Evolutionary conservation across 2,797 vertebrate species (phyloP).

Genomic region (Salmo trutta): DNA sequence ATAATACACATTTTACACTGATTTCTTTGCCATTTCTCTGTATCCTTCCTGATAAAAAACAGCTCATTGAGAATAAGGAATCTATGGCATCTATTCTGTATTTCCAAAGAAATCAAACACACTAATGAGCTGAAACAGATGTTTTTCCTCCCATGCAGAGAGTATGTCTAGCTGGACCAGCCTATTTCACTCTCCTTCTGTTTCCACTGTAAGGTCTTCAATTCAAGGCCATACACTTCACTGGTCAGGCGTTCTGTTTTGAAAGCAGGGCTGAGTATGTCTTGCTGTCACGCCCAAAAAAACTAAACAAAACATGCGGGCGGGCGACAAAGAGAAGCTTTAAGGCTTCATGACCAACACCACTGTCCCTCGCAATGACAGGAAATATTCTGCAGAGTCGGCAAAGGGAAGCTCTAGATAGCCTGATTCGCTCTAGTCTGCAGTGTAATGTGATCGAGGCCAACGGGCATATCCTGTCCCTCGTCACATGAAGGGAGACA

Average conservation of each 20-base stretch:
- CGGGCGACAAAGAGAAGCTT: constrained; percentile 26
- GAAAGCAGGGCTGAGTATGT: constrained; percentile 11
- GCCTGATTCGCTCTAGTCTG: constrained; percentile 1
- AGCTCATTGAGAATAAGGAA: constrained; percentile 25
- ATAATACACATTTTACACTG: constrained; percentile 6
- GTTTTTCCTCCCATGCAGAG: constrained; percentile 35
- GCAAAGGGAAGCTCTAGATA: neutral
- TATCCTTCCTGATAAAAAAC: neutral
- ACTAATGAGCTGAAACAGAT: constrained; percentile 40
- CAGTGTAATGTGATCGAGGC: constrained; percentile 2
- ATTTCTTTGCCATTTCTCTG: no score
- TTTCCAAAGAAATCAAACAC: constrained; percentile 34
- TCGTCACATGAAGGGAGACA: neutral
- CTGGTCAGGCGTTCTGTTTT: constrained; percentile 6
- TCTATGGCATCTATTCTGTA: constrained; percentile 23
- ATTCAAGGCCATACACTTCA: neutral
- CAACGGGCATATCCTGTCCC: neutral
- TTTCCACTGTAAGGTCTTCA: constrained; percentile 9
- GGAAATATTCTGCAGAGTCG: neutral
- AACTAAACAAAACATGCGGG: neutral
- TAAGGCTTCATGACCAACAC: constrained; percentile 21
- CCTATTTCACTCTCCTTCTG: constrained; percentile 19
- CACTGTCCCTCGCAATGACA: constrained; percentile 9
- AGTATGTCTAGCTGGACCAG: constrained; percentile 12
- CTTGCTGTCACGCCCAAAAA: neutral